Evolutionary conservation across 1,140 invertebrate genomes (phyloP), one percentile per base, ranked within the genome.

Genomic region (Forficula auricularia): DNA sequence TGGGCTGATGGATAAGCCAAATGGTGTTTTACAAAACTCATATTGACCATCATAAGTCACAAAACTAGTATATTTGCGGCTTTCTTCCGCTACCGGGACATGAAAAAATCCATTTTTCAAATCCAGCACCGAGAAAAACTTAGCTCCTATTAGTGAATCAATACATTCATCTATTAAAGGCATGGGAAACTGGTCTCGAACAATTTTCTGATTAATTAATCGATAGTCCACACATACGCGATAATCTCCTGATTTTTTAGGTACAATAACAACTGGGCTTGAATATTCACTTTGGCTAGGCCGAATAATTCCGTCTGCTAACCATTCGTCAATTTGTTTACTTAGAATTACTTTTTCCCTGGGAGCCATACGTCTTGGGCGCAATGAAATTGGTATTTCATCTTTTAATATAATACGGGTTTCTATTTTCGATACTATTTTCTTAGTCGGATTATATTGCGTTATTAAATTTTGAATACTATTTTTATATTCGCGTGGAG

Each of bases 121-220:
- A 57, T 47, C 30, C 54, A 52, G 43, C 57, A 53, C 12, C 53
- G 41, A 40, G 54, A 54, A 2, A 49, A 33, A 31, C 50, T 15
- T 6, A 50, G 40, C 33, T 42, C 35, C 10, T 47, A 44, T 50
- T 16, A 46, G 50, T 27, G 48, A 45, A 6, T 30, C 19, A 34
- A 55, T 43, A 7, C 50, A 50, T 38, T 55, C 22, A 56, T 50
- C 59, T 32, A 59, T 61, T 35, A 47, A 45, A 0, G 66, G 63
- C 6, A 70, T 46, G 1, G 64, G 65, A 48, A 46, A 66, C 38
- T 43, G 34, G 34, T 64, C 56, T 18, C 51, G 50, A 2, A 55
- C 48, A 0, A 63, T 68, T 8, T 62, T 50, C 1, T 40, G 34
- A 51, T 71, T 74, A 3, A 72, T 42, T 20, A 49, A 40, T 4